Conservation (phyloP, 2,113 vertebrate genomes). For the Myotis lucifugus region DNA sequence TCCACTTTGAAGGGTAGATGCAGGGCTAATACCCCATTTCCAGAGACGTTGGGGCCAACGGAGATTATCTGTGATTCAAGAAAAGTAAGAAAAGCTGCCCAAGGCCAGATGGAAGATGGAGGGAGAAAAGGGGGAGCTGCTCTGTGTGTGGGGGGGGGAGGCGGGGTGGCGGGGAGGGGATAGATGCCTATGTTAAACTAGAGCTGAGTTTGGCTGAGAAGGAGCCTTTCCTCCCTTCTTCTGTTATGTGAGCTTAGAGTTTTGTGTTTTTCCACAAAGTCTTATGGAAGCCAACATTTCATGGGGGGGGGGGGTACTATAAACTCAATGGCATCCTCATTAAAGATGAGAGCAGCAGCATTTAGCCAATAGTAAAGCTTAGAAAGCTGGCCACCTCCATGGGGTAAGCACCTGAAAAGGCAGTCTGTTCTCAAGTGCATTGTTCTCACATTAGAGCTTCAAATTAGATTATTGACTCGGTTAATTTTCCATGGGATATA, state of each 20-base stretch:
- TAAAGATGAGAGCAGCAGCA: neutral
- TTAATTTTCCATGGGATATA: slow-evolving; percentile 76
- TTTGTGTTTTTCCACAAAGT: neutral
- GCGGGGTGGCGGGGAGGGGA: no score
- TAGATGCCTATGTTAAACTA: neutral
- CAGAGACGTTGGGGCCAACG: neutral
- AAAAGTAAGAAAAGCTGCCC: neutral
- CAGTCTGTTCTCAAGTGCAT: neutral
- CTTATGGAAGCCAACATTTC: neutral
- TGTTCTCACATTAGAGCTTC: slow-evolving; percentile 59
- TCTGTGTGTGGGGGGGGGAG: accelerated
- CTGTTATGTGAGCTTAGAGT: neutral
- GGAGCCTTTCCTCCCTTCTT: neutral
- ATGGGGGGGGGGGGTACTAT: neutral
- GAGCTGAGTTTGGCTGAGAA: neutral
- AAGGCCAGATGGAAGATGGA: neutral
- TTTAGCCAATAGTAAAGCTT: neutral
- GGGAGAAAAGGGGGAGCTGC: no score
- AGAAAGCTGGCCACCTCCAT: neutral
- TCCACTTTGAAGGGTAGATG: neutral
- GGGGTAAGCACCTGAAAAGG: neutral
- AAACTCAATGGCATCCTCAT: neutral
- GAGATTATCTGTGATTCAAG: neutral
- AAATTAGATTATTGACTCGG: slow-evolving; percentile 70
- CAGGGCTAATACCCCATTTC: neutral